These are phyloP conservation scores for Apteryx owenii DNA, from an alignment of 2,113 vertebrate species.

Conservation along the genomic window DNA sequence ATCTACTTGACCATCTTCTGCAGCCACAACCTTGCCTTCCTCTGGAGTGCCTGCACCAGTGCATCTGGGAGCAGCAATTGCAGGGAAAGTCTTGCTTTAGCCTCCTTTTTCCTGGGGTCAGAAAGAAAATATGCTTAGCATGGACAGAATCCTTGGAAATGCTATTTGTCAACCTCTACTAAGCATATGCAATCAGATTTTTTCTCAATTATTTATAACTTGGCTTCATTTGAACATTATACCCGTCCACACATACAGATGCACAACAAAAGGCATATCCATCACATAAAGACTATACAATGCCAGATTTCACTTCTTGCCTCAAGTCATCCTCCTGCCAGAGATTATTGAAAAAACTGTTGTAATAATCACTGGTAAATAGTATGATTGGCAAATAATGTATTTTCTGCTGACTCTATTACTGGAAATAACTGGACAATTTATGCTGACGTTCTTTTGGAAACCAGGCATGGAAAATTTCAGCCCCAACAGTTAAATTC, in stretches of 20 bases:
- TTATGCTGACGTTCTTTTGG: constrained; percentile 40
- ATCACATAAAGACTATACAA: neutral
- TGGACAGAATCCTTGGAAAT: neutral
- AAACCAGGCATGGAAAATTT: constrained; percentile 40
- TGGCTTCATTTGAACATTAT: neutral
- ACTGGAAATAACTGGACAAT: constrained; percentile 59
- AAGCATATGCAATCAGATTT: neutral
- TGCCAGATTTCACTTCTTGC: constrained; percentile 28
- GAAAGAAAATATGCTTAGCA: neutral
- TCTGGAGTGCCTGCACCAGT: neutral
- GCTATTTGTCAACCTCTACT: neutral
- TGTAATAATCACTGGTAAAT: constrained; percentile 44
- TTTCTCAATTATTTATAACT: constrained; percentile 50
- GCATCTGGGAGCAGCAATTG: neutral
- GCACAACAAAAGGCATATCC: neutral
- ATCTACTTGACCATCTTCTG: neutral
- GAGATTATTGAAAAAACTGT: constrained; percentile 45
- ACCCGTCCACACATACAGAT: neutral
- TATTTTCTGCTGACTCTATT: constrained; percentile 51
- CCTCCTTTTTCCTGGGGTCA: neutral
- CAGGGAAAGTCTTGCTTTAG: neutral
- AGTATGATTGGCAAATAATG: constrained; percentile 55
- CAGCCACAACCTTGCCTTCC: neutral
- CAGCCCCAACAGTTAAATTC: constrained; percentile 34
- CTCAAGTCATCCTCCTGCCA: constrained; percentile 22